Evolutionary conservation across 1,140 invertebrate genomes (phyloP), one percentile per base, ranked within the genome.

Genomic region (Megalonaias nervosa): DNA sequence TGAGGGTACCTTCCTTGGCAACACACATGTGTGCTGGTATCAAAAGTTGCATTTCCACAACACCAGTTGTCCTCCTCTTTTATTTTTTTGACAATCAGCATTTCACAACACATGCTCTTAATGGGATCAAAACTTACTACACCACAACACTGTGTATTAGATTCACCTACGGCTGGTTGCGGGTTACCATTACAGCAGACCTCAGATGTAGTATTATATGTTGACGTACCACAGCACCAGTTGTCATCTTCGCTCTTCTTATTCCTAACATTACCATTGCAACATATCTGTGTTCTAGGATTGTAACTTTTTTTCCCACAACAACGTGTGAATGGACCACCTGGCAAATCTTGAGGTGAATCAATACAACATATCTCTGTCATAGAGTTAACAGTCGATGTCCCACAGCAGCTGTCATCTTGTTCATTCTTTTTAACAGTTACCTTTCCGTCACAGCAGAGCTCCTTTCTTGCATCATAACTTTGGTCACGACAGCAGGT

Each of bases 391-490:
- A 78, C 69, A 21, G 76, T 65, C 64, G 67, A 60, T 23, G 60
- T 67, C 15, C 68, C 38, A 64, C 76, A 78, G 61, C 76, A 78
- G 48, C 76, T 68, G 38, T 78, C 74, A 77, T 78, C 76, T 23
- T 67, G 59, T n/a, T 57, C 31, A 26, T 78, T 73, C 59, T 60
- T 59, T 31, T 78, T 78, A 21, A 61, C 60, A 48, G 58, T 62
- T 12, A 78, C 59, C 15, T 67, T 21, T 17, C 66, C 58, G 38
- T 73, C 59, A 64, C 76, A 78, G 58, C 76, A 78, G 6, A 78
- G 66, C 26, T 56, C 61, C 23, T 65, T 60, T 64, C 65, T 66
- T 68, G 70, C 74, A 57, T 78, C 71, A 58, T 68, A 78, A 64
- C 76, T 78, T 61, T 68, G 38, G 26, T 72, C 76, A 19, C 76